A percentile compares a stretch with the other conserved stretches of the same genome.
Evolutionary conservation across 2,797 vertebrate genomes (phyloP).

Genomic region (Myotis daubentonii): DNA sequence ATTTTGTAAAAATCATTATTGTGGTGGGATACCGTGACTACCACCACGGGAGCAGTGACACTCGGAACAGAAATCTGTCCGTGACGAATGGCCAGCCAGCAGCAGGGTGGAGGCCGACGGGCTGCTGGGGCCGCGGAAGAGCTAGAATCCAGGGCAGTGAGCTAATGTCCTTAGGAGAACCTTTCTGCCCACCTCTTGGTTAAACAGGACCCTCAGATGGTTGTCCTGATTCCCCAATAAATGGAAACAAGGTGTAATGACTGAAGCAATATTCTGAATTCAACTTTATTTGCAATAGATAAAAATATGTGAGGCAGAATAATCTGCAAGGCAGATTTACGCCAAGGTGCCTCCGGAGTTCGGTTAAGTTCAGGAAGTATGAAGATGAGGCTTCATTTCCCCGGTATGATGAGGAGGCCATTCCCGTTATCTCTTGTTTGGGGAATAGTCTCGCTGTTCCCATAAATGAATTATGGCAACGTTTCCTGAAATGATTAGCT

Average conservation of each 20-base stretch:
- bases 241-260: conserved; percentile 67
- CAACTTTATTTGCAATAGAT: conserved; percentile 72
- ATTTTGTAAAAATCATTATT: neutral
- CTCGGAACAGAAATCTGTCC: neutral
- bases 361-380: conserved; percentile 56
- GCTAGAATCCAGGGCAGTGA: conserved; percentile 39
- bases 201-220: conserved; percentile 35
- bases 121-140: neutral
- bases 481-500: conserved; percentile 74
- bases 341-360: conserved; percentile 58
- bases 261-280: conserved; percentile 72
- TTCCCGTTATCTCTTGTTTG: conserved; percentile 71
- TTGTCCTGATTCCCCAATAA: conserved; percentile 72
- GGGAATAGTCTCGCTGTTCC: conserved; percentile 69
- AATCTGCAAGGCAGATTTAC: conserved; percentile 75
- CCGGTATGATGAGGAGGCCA: conserved; percentile 17
- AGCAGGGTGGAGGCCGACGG: neutral
- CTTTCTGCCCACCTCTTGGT: conserved; percentile 41
- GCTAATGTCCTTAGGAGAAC: conserved; percentile 9
- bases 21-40: neutral
- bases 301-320: conserved; percentile 77
- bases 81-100: neutral
- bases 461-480: conserved; percentile 75
- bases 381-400: conserved; percentile 58
- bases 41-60: neutral